Evolutionary conservation across 2,888 invertebrate species (phyloP), one percentile per base, ranked within the genome.

Genomic region (Microplitis deprimator): DNA sequence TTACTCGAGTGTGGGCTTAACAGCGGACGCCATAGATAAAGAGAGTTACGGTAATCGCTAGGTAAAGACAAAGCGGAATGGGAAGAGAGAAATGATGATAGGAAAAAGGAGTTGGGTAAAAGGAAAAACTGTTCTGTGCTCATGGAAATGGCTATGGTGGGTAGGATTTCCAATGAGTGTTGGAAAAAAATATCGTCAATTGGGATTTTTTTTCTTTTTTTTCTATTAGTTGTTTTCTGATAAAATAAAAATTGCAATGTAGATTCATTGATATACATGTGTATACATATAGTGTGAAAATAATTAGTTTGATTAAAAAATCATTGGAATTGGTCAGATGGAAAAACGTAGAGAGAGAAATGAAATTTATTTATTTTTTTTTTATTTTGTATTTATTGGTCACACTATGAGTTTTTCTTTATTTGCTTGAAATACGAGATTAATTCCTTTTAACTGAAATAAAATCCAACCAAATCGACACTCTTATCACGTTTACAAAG

Each of bases 11-110:
- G 68, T 68, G 61, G 77, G 62, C 67, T 71, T 67, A 75, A 69
- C 61, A 50, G 65, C 62, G 17, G 62, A 68, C 20, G 68, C 64
- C n/a, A 62, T 60, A 85, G 85, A 86, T 85, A 86, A 85, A 85
- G 85, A 85, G 85, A 86, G 85, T 85, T 85, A 85, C 85, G 85
- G 81, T 86, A 85, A 86, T 85, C 85, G 85, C 82, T 79, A 73
- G 74, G 82, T 81, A 82, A 81, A 83, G 80, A 81, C 75, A 73
- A 17, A 41, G 59, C 3, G 41, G 3, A 65, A n/a, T 61, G 70
- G 50, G 59, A 17, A 61, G 59, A 13, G 41, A 20, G 67, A 59
- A 20, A 71, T 59, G 50, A 50, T 62, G 20, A 62, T 62, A 62
- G 64, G 62, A 61, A 20, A 73, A 68, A 76, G 60, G 61, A 61